Conservation (phyloP, 2,113 vertebrate species). For the Rhinolophus ferrumequinum region DNA sequence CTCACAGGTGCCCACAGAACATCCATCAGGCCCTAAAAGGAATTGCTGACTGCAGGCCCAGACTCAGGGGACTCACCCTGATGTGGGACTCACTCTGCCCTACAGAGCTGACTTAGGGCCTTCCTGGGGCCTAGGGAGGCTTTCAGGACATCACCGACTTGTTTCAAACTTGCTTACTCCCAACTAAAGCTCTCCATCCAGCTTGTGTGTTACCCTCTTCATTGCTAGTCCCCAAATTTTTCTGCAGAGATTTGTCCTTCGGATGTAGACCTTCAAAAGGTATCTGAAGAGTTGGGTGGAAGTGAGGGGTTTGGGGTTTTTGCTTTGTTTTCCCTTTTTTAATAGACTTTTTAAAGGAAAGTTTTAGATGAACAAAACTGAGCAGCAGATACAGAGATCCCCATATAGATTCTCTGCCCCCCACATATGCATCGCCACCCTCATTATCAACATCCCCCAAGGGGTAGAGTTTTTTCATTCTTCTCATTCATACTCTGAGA, state of each 20-base stretch:
- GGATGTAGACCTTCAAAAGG: background rate
- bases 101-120: background rate
- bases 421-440: no score
- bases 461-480: background rate
- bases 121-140: background rate
- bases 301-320: background rate
- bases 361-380: background rate
- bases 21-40: background rate
- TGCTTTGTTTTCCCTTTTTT: background rate
- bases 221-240: background rate
- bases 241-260: background rate
- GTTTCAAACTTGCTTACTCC: background rate
- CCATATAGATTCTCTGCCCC: background rate
- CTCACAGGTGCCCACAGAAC: background rate
- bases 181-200: background rate
- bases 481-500: background rate
- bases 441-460: background rate
- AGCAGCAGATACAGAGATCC: background rate
- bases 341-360: background rate
- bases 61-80: rapidly evolving
- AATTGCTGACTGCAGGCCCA: background rate
- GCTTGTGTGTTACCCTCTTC: background rate
- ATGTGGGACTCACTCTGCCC: no score
- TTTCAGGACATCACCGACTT: background rate
- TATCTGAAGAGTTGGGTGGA: background rate